Evolutionary conservation across 2,888 invertebrate genomes (phyloP).

Genomic region (Volucella inflata): DNA sequence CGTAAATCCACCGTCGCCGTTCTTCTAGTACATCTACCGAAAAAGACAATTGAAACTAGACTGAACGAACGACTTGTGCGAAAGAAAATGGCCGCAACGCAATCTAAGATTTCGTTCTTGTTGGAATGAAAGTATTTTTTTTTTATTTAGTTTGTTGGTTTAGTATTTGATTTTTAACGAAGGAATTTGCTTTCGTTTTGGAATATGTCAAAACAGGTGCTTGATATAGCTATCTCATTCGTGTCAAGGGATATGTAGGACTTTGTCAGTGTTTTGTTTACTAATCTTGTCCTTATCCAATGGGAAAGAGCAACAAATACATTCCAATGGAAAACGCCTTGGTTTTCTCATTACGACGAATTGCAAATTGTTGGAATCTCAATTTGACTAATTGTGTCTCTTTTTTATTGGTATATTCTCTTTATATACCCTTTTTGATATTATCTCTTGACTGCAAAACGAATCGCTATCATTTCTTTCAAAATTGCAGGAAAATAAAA

Average conservation of each 20-base stretch:
- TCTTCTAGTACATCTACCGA: constrained; percentile 32
- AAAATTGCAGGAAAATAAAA: too few relatives aligned
- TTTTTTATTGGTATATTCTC: too few relatives aligned
- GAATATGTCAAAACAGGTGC: constrained; percentile 48
- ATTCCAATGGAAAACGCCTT: constrained; percentile 22
- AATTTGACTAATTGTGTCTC: not conserved
- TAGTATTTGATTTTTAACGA: constrained; percentile 34
- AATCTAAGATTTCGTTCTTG: too few relatives aligned
- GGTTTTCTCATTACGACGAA: constrained; percentile 21
- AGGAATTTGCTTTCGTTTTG: constrained; percentile 6
- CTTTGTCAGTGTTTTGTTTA: constrained; percentile 31
- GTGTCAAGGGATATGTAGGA: not conserved
- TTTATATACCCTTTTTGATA: too few relatives aligned
- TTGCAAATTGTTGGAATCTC: not conserved
- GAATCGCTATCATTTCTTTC: too few relatives aligned
- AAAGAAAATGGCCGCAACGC: constrained; percentile 68
- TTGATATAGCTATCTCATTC: constrained; percentile 30
- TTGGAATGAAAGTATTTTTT: not conserved
- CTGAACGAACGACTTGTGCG: constrained; percentile 25
- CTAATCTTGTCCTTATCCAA: constrained; percentile 37
- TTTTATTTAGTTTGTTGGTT: constrained; percentile 8
- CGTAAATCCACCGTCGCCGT: constrained; percentile 17
- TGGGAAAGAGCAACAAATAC: constrained; percentile 14
- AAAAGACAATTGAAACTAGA: constrained; percentile 61
- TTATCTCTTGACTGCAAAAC: too few relatives aligned